These are phyloP conservation scores for Aleadryas rufinucha DNA, from an alignment of 2,113 vertebrate genomes.

Conservation along the genomic window DNA sequence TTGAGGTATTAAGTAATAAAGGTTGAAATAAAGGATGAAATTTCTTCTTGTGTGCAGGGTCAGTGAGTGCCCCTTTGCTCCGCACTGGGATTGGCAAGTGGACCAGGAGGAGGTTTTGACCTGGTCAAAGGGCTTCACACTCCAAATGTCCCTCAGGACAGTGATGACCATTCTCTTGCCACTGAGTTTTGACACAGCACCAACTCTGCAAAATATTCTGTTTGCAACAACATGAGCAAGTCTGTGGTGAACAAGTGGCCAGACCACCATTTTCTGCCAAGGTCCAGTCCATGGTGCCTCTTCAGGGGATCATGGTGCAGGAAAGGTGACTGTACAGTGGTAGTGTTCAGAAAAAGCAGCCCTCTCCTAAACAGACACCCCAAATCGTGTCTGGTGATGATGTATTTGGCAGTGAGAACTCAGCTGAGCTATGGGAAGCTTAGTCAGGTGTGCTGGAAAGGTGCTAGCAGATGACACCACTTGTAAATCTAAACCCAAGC, in stretches of 20 bases:
- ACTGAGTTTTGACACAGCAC: not conserved
- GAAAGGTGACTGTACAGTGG: not conserved
- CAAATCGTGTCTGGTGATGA: not conserved
- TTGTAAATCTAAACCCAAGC: not conserved
- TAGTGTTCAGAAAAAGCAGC: not conserved
- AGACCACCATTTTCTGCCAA: not conserved
- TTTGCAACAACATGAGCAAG: not conserved
- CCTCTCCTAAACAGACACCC: not conserved
- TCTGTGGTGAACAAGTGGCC: not conserved
- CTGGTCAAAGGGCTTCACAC: not conserved
- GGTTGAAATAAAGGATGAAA: not conserved
- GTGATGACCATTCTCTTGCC: rapidly evolving
- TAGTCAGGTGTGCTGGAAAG: not conserved
- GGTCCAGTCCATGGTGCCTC: not conserved
- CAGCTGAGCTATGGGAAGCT: not conserved
- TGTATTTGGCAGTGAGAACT: not conserved
- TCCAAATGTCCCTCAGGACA: rapidly evolving
- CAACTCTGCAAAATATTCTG: not conserved
- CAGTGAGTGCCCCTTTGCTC: not conserved
- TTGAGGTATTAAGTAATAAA: constrained; percentile 58
- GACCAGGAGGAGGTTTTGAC: not conserved
- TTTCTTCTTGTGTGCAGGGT: not conserved
- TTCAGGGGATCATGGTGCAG: not conserved
- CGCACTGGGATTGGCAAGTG: rapidly evolving
- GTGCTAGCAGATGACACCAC: not conserved